These are phyloP conservation scores for Apteryx owenii DNA, from an alignment of 2,113 vertebrate genomes.

Conservation along the genomic window DNA sequence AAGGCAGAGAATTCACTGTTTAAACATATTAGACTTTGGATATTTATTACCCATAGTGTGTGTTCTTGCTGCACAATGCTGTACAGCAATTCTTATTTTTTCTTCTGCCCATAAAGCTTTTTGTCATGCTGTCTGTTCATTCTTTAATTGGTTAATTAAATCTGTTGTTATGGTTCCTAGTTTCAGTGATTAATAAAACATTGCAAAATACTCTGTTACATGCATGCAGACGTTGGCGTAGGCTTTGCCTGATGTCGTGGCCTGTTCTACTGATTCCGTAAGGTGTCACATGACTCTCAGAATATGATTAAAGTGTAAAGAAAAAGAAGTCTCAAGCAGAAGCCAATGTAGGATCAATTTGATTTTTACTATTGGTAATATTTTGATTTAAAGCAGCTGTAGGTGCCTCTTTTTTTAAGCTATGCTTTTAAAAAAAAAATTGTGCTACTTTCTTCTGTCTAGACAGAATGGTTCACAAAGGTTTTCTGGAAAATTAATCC, in stretches of 20 bases:
- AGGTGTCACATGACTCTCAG: neutral
- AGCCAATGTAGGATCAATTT: neutral
- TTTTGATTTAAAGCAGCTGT: neutral
- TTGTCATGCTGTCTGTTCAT: neutral
- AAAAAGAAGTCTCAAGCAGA: neutral
- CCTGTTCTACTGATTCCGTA: neutral
- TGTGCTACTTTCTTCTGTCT: neutral
- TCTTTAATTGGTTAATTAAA: neutral
- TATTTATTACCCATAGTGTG: neutral
- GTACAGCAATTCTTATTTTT: neutral
- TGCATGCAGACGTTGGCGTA: neutral
- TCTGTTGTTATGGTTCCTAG: neutral
- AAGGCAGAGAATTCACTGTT: neutral
- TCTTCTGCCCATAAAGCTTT: neutral
- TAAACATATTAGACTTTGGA: neutral
- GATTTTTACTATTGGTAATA: neutral
- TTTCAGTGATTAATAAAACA: neutral
- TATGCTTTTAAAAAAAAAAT: neutral
- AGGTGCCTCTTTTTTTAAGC: neutral
- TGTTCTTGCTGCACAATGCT: neutral
- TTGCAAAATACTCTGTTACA: neutral
- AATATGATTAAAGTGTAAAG: neutral
- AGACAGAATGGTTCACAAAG: neutral
- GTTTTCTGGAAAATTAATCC: neutral
- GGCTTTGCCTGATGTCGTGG: neutral